phyloP scores from a whole-genome alignment of 2,113 vertebrate genomes.

The Eudyptes chrysolophus region DNA sequence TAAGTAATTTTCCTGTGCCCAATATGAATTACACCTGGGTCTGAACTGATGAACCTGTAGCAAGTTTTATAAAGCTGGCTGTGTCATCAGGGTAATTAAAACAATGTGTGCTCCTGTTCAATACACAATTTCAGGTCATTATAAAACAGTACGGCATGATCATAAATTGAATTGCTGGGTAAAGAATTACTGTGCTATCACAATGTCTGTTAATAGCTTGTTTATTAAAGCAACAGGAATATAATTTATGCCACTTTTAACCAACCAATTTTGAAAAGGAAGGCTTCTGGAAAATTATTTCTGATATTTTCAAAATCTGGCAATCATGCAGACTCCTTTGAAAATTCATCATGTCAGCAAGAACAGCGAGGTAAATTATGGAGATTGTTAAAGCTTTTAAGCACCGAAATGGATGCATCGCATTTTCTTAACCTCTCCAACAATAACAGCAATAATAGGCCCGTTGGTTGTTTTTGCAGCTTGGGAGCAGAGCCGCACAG shows the following conservation, averaged over 20 bases:
- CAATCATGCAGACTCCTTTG: neutral
- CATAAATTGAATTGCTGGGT: neutral
- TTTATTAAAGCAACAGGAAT: neutral
- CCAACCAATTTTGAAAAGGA: neutral
- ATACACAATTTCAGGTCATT: neutral
- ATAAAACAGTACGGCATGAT: neutral
- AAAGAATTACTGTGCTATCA: neutral
- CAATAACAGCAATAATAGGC: neutral
- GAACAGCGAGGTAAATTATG: neutral
- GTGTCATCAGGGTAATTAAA: neutral
- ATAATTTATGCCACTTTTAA: neutral
- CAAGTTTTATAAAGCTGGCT: neutral
- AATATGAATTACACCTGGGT: neutral
- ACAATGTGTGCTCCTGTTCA: neutral
- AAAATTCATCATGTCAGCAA: neutral
- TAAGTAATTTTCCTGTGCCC: neutral
- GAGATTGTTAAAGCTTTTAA: neutral
- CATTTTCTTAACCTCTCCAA: neutral
- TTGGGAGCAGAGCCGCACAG: neutral
- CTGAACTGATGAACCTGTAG: neutral
- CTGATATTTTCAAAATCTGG: constrained; percentile 18
- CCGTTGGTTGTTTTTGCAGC: neutral
- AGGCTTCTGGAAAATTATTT: neutral
- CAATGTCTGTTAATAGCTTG: neutral
- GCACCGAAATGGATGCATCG: neutral